Conservation (phyloP, 2,113 vertebrate genomes). For the Ibidorhyncha struthersii region DNA sequence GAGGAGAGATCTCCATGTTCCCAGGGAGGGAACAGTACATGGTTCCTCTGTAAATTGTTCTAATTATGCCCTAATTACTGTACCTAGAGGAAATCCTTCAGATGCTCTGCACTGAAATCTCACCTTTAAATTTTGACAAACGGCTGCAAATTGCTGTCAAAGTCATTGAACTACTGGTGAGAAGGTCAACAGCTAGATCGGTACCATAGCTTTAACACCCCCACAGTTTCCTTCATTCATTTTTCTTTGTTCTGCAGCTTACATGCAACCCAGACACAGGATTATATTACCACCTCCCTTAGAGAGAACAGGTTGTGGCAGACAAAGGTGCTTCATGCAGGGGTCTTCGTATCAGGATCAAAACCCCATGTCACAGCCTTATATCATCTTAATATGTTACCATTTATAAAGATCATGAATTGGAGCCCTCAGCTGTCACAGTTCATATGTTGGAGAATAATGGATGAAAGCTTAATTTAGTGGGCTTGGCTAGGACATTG, state of each 20-base stretch:
- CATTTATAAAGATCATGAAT: background rate
- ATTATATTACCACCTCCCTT: background rate
- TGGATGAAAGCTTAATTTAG: background rate
- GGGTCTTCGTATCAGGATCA: background rate
- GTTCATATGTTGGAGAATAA: background rate
- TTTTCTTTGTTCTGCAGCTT: background rate
- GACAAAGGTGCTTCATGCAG: background rate
- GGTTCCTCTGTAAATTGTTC: background rate
- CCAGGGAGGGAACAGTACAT: background rate
- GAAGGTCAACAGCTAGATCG: background rate
- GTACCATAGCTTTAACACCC: background rate
- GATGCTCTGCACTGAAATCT: background rate
- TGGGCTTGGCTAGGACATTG: background rate
- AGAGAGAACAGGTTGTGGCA: background rate
- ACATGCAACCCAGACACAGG: background rate
- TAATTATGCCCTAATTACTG: conserved; percentile 34
- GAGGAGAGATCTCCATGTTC: background rate
- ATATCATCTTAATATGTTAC: background rate
- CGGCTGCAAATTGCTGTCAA: conserved; percentile 1
- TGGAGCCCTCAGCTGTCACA: background rate
- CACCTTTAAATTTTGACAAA: background rate
- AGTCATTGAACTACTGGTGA: background rate
- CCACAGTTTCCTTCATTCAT: background rate
- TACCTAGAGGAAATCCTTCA: conserved; percentile 32
- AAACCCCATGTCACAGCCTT: background rate